phyloP scores from a whole-genome alignment of 2,797 vertebrate genomes.

The Astyanax mexicanus region DNA sequence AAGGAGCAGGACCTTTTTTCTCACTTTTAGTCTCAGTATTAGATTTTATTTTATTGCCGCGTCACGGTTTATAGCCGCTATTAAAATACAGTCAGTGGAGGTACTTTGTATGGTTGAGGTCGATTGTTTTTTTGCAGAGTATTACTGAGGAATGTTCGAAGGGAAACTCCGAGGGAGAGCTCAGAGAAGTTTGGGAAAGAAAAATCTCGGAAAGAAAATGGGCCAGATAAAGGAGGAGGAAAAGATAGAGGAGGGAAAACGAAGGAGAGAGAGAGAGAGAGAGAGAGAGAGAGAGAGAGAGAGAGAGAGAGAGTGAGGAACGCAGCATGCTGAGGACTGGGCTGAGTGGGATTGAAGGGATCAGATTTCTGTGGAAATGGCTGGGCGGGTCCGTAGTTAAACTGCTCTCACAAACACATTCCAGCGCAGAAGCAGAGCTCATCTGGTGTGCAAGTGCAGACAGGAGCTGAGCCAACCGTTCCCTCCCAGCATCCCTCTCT shows the following conservation, averaged over 20 bases:
- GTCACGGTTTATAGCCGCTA: slow-evolving; percentile 43
- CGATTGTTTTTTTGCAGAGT: background rate
- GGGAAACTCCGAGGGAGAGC: slow-evolving; percentile 18
- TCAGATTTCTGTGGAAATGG: slow-evolving; percentile 64
- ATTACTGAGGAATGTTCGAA: slow-evolving; percentile 27
- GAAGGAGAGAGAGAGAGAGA: slow-evolving; percentile 41
- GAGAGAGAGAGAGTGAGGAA: slow-evolving; percentile 34
- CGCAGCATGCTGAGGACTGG: slow-evolving; percentile 43
- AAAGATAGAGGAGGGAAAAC: slow-evolving; percentile 39
- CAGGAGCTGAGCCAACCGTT: slow-evolving; percentile 56
- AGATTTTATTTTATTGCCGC: slow-evolving; percentile 49
- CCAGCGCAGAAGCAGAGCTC: slow-evolving; percentile 57
- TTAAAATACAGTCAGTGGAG: slow-evolving; percentile 43
- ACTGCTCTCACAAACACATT: slow-evolving; percentile 64
- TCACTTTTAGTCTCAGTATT: slow-evolving; percentile 27
- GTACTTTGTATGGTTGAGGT: slow-evolving; percentile 32
- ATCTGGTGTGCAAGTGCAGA: slow-evolving; percentile 64
- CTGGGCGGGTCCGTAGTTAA: slow-evolving; percentile 60
- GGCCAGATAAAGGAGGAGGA: slow-evolving; percentile 21
- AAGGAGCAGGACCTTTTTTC: background rate
- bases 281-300: slow-evolving; percentile 40
- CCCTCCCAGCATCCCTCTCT: slow-evolving; percentile 44
- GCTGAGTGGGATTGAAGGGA: slow-evolving; percentile 54
- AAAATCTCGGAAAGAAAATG: slow-evolving; percentile 15
- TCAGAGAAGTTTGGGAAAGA: slow-evolving; percentile 11